phyloP scores from a whole-genome alignment of 2,113 vertebrate genomes.

The Zapus hudsonius region DNA sequence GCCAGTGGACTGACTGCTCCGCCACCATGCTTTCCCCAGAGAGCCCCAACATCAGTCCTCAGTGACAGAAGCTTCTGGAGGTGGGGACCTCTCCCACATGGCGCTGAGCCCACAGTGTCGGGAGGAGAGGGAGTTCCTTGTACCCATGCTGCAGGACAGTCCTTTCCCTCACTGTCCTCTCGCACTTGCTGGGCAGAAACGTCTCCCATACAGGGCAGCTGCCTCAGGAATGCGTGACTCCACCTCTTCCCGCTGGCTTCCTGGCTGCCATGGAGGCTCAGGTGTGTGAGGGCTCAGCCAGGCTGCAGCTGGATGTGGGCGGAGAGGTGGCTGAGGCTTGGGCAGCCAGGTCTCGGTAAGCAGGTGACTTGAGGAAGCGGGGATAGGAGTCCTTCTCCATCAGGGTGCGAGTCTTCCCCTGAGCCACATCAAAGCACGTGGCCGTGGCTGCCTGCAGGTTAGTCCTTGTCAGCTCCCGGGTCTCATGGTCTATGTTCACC shows the following conservation, averaged over 20 bases:
- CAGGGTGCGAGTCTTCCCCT: slow-evolving; percentile 86
- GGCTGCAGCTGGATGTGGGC: slow-evolving; percentile 4
- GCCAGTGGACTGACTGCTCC: neutral
- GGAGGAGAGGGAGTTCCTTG: neutral
- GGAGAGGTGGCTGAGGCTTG: slow-evolving; percentile 64
- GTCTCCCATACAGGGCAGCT: slow-evolving; percentile 14
- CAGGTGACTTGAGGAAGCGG: slow-evolving; percentile 86
- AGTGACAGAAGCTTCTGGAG: too few relatives aligned
- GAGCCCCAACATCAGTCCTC: accelerated
- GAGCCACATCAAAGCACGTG: slow-evolving; percentile 85
- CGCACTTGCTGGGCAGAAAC: slow-evolving; percentile 22
- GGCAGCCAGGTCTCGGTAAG: slow-evolving; percentile 85
- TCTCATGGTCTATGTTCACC: slow-evolving; percentile 91
- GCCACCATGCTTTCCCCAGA: accelerated
- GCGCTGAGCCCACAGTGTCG: neutral
- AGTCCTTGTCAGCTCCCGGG: slow-evolving; percentile 85
- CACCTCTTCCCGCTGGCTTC: slow-evolving; percentile 52
- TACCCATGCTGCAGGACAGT: neutral
- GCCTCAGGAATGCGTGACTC: slow-evolving; percentile 42
- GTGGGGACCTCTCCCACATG: neutral
- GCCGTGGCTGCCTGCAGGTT: slow-evolving; percentile 81
- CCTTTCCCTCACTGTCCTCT: slow-evolving; percentile 3
- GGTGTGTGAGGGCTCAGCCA: slow-evolving; percentile 81
- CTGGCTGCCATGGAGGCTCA: slow-evolving; percentile 59
- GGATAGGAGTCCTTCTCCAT: slow-evolving; percentile 92